Evolutionary conservation across 2,888 invertebrate genomes (phyloP), one percentile per base, ranked within the genome.

Genomic region (Sisyra nigra): DNA sequence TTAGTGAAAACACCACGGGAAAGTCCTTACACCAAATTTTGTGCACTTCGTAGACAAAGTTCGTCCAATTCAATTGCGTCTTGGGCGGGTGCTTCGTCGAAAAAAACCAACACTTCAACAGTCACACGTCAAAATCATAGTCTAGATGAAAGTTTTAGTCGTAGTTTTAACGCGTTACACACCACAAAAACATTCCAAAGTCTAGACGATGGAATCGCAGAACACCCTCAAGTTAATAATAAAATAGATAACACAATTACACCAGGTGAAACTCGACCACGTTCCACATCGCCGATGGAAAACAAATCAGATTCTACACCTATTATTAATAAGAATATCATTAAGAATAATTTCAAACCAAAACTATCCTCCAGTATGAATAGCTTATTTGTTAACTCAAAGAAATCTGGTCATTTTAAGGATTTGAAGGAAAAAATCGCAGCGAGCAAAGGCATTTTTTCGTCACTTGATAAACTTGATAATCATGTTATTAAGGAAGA

Each of bases 11-110:
- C 83, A 9, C 82, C 83, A 0, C 68, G 85, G 44, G 87, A 87
- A 59, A 87, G 80, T 58, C 80, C 87, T 0, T 92, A 91, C 56
- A 87, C 88, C 2, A 91, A 88, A 68, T 81, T 87, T 3, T 88
- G 91, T 57, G 89, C 88, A 4, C 72, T 91, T 44, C 67, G 91
- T 46, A 69, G 89, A 19, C 87, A 87, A 59, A 85, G 84, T 55
- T 86, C 86, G 3, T 80, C 83, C 36, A 79, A 82, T 34, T 85
- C 82, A 44, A 66, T 85, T 36, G 76, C 74, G 45, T 71, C 70
- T 34, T 71, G 70, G 52, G 57, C 68, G 5, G 49, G 54, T 45
- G 50, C 33, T 56, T 55, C 46, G 60, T 59, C 53, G 45, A 11
- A 32, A 33, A 44, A 40, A 29, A 3, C 34, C 8, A 13, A 18